Evolutionary conservation across 2,797 vertebrate species (phyloP), one percentile per base, ranked within the genome.

Genomic region (Capromys pilorides): DNA sequence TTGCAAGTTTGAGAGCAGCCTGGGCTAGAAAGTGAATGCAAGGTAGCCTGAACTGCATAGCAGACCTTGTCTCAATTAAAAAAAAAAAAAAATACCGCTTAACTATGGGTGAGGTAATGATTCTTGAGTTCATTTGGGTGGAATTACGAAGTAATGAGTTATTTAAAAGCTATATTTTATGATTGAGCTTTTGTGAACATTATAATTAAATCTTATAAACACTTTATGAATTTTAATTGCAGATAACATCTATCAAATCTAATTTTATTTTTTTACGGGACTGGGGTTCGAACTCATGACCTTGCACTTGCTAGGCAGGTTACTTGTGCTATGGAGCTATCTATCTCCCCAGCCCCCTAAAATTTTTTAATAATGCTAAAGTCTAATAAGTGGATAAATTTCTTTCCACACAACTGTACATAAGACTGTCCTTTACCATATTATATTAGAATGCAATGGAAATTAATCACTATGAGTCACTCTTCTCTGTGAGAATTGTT

Each of bases 161-260:
- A 61, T 91, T 41, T 49, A n/a, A 83, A 73, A 79, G 12, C 4
- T 39, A 18, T 59, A 39, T 75, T 88, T 67, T 90, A 77, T 45
- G 22, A 75, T 13, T 79, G 33, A 67, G 69, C 85, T 78, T 94
- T 82, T 96, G 19, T 93, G 62, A 79, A 78, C 93, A 61, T 62
- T 84, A 16, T 62, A 71, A 79, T 84, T 64, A 49, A 39, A 54
- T 69, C 83, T 49, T 90, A 45, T 87, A 92, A 85, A 22, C 6
- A 86, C 7, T 64, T 84, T 45, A 45, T 45, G 45, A 45, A 45
- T 45, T 45, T 45, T 45, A 45, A 45, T 45, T 45, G 45, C 45
- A 45, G 45, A 45, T 4, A 45, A 4, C 45, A 45, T 45, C 45
- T 45, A 45, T 45, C 45, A 45, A 45, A 45, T 45, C 45, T 45